Evolutionary conservation across 92 coral and sea anemone species (phyloP).

Genomic region (Plumapathes pennacea): DNA sequence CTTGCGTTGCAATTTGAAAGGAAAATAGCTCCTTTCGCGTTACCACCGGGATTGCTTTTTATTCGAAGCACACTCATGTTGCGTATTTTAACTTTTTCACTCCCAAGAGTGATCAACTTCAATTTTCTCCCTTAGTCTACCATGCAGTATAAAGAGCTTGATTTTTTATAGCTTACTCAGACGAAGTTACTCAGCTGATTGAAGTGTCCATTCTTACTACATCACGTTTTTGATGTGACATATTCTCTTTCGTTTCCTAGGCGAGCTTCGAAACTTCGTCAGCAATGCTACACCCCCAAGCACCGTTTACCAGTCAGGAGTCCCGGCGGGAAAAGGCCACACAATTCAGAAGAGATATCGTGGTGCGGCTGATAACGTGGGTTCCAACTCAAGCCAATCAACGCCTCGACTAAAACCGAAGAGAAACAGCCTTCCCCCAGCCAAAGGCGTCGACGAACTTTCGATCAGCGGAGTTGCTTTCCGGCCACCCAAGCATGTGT

Average conservation of each 20-base stretch:
- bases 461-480: constrained; percentile 84
- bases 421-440: constrained; percentile 41
- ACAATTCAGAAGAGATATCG: constrained; percentile 80
- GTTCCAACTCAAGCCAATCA: constrained; percentile 78
- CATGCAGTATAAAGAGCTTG: no score
- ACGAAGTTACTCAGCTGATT: no score
- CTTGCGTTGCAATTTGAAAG: no score
- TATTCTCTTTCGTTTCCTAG: constrained; percentile 11
- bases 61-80: no score
- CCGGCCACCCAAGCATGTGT: constrained; percentile 68
- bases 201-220: no score
- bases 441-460: constrained; percentile 57
- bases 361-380: constrained; percentile 69
- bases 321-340: constrained; percentile 64
- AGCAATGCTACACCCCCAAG: constrained; percentile 77
- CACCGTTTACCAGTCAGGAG: constrained; percentile 71
- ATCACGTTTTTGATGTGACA: no score
- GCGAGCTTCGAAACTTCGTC: constrained; percentile 65
- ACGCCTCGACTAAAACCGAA: constrained; percentile 80
- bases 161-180: no score
- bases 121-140: no score
- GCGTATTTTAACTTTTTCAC: no score
- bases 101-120: no score
- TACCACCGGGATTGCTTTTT: no score
- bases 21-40: no score